Evolutionary conservation across 2,113 vertebrate species (phyloP).

Genomic region (Callaeas wilsoni): DNA sequence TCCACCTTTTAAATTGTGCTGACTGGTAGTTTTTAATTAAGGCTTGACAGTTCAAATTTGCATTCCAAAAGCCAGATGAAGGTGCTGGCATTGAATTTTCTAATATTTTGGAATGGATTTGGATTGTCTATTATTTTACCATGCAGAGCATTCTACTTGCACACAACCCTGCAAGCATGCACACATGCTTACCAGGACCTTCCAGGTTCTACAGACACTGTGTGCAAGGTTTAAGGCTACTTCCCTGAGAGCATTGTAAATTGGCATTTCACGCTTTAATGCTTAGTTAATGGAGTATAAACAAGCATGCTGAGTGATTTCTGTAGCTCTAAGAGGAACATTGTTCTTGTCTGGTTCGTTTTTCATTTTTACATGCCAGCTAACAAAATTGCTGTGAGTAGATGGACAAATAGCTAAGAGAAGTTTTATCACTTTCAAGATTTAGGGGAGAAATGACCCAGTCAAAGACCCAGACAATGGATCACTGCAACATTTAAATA

Average conservation of each 20-base stretch:
- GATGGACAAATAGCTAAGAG: not conserved
- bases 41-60: constrained; percentile 76
- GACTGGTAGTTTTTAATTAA: constrained; percentile 79
- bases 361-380: not conserved
- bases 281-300: constrained; percentile 45
- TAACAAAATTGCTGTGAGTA: not conserved
- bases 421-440: not conserved
- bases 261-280: constrained; percentile 36
- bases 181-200: not conserved
- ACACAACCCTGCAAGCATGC: not conserved
- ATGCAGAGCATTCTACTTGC: not conserved
- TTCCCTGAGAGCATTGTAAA: not conserved
- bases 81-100: constrained; percentile 45
- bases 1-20: constrained; percentile 75
- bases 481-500: not conserved
- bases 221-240: not conserved
- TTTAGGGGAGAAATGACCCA: not conserved
- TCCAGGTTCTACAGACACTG: not conserved
- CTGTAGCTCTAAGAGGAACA: constrained; percentile 2
- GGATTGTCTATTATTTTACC: constrained; percentile 41
- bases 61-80: constrained; percentile 75
- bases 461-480: not conserved
- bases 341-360: not conserved
- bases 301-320: constrained; percentile 2
- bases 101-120: constrained; percentile 16